phyloP scores from a whole-genome alignment of 2,113 vertebrate species.

The Lethenteron reissneri region DNA sequence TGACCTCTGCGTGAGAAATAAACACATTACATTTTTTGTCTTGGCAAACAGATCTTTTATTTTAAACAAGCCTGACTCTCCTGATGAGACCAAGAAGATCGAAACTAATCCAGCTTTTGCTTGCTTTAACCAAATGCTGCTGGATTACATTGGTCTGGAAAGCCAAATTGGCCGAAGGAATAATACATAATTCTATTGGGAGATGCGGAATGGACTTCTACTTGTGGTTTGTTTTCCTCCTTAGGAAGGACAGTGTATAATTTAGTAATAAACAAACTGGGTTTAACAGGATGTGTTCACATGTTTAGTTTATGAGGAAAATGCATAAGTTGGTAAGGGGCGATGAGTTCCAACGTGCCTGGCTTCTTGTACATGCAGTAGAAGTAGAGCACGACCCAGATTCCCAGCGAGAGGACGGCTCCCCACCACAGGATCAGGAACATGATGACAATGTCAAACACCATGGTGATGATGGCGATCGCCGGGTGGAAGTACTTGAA shows the following conservation, averaged over 20 bases:
- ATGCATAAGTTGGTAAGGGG: too few relatives aligned
- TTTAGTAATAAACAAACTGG: too few relatives aligned
- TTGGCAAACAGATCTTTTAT: not conserved
- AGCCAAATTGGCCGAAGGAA: too few relatives aligned
- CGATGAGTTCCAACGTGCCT: conserved; percentile 14
- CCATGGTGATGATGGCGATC: conserved; percentile 25
- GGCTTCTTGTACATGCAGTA: conserved; percentile 31
- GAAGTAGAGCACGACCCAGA: conserved; percentile 27
- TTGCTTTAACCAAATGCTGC: not conserved
- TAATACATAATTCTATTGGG: too few relatives aligned
- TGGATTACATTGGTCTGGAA: too few relatives aligned
- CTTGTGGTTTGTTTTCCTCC: too few relatives aligned
- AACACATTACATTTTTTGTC: too few relatives aligned
- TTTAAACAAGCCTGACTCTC: not conserved
- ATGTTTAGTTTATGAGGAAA: too few relatives aligned
- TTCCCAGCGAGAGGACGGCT: conserved; percentile 21
- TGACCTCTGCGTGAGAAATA: conserved; percentile 20
- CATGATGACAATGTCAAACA: conserved; percentile 30
- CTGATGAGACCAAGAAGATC: not conserved
- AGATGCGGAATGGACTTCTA: too few relatives aligned
- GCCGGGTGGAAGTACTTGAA: conserved; percentile 31
- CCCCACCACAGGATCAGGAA: conserved; percentile 38
- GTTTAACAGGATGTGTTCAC: too few relatives aligned
- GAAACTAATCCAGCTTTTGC: not conserved
- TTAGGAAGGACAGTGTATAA: too few relatives aligned